These are phyloP conservation scores for Platyscapa corneri DNA, from an alignment of 1,140 invertebrate species.

Conservation along the genomic window DNA sequence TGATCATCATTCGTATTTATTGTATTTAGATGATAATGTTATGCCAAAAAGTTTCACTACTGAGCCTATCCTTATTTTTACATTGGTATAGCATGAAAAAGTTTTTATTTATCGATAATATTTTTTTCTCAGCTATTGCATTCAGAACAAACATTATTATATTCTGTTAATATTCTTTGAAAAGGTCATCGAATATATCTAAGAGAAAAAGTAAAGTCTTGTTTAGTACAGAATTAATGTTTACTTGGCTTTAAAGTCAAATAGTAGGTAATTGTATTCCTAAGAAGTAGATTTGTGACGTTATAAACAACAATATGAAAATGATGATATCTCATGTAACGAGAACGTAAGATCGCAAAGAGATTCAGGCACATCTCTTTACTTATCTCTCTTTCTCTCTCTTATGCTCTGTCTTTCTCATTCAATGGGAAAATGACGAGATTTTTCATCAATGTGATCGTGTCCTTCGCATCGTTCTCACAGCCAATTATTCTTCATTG, in stretches of 20 bases:
- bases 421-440: conserved; percentile 40
- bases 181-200: conserved; percentile 11
- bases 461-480: conserved; percentile 63
- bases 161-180: not conserved
- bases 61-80: not conserved
- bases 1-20: not conserved
- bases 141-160: not conserved
- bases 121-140: not conserved
- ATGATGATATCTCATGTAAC: not conserved
- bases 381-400: not conserved
- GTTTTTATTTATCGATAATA: too few relatives aligned
- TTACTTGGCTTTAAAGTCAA: not conserved
- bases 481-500: conserved; percentile 56
- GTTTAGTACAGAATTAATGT: not conserved
- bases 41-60: not conserved
- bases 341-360: not conserved
- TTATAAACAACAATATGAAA: not conserved
- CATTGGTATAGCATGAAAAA: not conserved
- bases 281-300: not conserved
- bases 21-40: not conserved
- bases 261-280: not conserved
- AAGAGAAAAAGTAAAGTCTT: not conserved
- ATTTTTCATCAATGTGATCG: conserved; percentile 53
- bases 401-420: not conserved
- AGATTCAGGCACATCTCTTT: not conserved